Percentiles rank a stretch among this genome's conserved stretches.
phyloP scores from a whole-genome alignment of 2,113 vertebrate species.

The Ranitomeya variabilis region DNA sequence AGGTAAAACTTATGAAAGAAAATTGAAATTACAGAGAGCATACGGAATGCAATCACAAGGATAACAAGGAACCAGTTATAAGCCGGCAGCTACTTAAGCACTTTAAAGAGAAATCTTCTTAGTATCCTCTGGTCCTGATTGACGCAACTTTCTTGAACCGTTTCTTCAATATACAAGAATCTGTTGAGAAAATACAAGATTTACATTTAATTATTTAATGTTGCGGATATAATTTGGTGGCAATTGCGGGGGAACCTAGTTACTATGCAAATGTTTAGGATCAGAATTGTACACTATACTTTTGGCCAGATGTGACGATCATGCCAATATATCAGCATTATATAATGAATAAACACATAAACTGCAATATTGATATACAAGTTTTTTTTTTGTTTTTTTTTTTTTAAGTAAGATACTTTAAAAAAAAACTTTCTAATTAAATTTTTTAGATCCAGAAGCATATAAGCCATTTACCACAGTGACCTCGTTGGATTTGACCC shows the following conservation, averaged over 20 bases:
- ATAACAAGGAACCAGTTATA: constrained; percentile 58
- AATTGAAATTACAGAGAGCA: constrained; percentile 60
- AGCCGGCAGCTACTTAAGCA: constrained; percentile 54
- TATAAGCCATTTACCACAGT: no score
- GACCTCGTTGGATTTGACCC: no score
- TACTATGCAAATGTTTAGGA: background rate
- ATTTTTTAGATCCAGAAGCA: no score
- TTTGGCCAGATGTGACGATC: background rate
- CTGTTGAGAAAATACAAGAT: constrained; percentile 19
- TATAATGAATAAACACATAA: background rate
- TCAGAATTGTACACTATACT: background rate
- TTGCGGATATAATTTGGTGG: background rate
- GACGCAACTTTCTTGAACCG: constrained; percentile 41
- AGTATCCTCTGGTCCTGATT: constrained; percentile 55
- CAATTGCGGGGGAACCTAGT: background rate
- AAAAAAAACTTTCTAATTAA: no score
- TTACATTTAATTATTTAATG: background rate
- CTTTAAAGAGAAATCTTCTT: constrained; percentile 57
- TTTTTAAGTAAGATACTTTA: no score
- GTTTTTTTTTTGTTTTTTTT: no score
- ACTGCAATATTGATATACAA: no score
- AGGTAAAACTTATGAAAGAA: constrained; percentile 60
- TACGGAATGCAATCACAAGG: constrained; percentile 59
- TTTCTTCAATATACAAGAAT: constrained; percentile 37
- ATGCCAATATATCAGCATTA: no score